These are phyloP conservation scores for Bibio marci DNA, from an alignment of 2,888 invertebrate species.

Conservation along the genomic window DNA sequence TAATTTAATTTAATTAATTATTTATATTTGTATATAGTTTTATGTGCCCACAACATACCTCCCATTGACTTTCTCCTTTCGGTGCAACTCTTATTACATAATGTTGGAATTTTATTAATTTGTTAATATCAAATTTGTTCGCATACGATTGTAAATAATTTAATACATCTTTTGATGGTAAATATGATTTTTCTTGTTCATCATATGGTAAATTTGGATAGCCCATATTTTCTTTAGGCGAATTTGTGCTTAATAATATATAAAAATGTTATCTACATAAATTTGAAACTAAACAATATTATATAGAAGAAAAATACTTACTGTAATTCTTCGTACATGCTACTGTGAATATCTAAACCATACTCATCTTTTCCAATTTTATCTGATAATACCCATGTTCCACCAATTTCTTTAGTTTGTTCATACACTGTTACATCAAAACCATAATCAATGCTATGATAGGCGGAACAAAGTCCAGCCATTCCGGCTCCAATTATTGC, in stretches of 20 bases:
- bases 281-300: no score
- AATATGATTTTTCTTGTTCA: slow-evolving; percentile 47
- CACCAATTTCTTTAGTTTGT: slow-evolving; percentile 52
- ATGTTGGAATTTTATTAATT: slow-evolving; percentile 30
- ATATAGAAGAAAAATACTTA: no score
- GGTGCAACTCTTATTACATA: slow-evolving; percentile 6
- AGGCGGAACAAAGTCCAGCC: slow-evolving; percentile 61
- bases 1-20: no score
- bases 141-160: slow-evolving; percentile 51
- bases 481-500: slow-evolving; percentile 65
- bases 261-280: slow-evolving; percentile 47
- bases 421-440: slow-evolving; percentile 49
- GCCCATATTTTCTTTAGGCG: slow-evolving; percentile 80
- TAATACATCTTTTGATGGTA: slow-evolving; percentile 49
- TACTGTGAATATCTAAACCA: slow-evolving; percentile 63
- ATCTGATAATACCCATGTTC: slow-evolving; percentile 75
- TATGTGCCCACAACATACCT: no score
- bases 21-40: no score
- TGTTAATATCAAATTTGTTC: slow-evolving; percentile 40
- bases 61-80: slow-evolving; percentile 12
- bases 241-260: slow-evolving; percentile 44
- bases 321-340: slow-evolving; percentile 51
- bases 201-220: slow-evolving; percentile 65
- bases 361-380: slow-evolving; percentile 48
- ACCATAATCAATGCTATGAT: slow-evolving; percentile 35